Conservation (phyloP, 2,797 vertebrate genomes). For the Dromococcyx pavoninus region DNA sequence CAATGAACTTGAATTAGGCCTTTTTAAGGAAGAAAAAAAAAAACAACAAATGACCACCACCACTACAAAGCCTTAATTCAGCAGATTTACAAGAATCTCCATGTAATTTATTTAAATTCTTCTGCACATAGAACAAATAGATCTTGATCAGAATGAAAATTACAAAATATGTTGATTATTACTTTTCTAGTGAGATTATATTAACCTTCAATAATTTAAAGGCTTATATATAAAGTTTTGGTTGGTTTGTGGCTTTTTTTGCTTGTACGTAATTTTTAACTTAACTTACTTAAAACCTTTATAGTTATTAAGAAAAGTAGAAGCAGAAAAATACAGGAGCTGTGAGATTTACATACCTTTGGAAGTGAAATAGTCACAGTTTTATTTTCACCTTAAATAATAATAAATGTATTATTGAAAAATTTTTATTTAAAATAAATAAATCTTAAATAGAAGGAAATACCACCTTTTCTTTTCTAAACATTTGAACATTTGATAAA, state of each 20-base stretch:
- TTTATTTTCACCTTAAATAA: neutral
- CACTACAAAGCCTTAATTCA: neutral
- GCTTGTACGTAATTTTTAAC: neutral
- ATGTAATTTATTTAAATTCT: neutral
- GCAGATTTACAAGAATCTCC: neutral
- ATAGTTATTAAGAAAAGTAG: neutral
- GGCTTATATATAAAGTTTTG: neutral
- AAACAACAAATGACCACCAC: no score
- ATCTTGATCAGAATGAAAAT: neutral
- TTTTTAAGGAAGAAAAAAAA: neutral
- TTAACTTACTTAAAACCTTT: neutral
- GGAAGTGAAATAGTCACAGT: neutral
- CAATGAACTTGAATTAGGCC: neutral
- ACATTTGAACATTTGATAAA: neutral
- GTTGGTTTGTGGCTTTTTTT: neutral
- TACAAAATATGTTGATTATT: neutral
- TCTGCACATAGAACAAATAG: rapidly evolving
- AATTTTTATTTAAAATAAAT: neutral
- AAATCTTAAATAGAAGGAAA: neutral
- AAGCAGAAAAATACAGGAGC: neutral
- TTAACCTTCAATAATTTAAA: neutral
- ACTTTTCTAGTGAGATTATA: neutral
- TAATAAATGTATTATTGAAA: neutral
- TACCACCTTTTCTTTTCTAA: neutral
- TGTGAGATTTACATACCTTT: neutral